phyloP scores from a whole-genome alignment of 1,140 invertebrate species.

The Scaptomyza montana region DNA sequence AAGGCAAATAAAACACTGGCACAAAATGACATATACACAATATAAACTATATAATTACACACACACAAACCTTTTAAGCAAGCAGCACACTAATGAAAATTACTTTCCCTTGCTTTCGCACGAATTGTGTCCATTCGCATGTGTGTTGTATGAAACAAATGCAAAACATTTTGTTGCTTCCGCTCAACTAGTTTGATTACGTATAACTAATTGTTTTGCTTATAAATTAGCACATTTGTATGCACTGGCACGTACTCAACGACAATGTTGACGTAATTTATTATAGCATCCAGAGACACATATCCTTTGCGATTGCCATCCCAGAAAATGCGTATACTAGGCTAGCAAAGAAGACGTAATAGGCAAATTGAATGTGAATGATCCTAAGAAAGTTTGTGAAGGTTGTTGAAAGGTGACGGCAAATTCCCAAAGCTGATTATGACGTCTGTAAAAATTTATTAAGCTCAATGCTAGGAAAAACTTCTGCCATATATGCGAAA shows the following conservation, averaged over 20 bases:
- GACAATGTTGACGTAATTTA: constrained; percentile 71
- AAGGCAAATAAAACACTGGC: constrained; percentile 40
- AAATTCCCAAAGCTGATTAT: not conserved
- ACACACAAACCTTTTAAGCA: constrained; percentile 25
- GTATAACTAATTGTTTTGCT: constrained; percentile 76
- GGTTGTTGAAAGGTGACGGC: not conserved
- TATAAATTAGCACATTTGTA: constrained; percentile 81
- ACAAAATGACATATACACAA: constrained; percentile 72
- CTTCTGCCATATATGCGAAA: not conserved
- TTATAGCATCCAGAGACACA: constrained; percentile 41
- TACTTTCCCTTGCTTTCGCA: constrained; percentile 57
- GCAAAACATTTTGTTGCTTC: constrained; percentile 17
- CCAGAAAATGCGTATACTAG: not conserved
- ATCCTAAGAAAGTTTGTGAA: constrained; percentile 13
- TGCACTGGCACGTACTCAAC: constrained; percentile 57
- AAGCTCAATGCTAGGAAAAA: not conserved
- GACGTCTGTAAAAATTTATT: not conserved
- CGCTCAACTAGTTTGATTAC: constrained; percentile 60
- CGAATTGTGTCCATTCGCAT: constrained; percentile 10
- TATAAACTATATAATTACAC: constrained; percentile 64
- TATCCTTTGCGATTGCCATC: constrained; percentile 23
- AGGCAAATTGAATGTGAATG: constrained; percentile 24
- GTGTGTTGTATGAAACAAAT: constrained; percentile 21
- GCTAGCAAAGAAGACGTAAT: not conserved
- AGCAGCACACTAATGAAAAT: constrained; percentile 68